These are phyloP conservation scores for Suricata suricatta DNA, from an alignment of 2,113 vertebrate genomes.

Conservation along the genomic window DNA sequence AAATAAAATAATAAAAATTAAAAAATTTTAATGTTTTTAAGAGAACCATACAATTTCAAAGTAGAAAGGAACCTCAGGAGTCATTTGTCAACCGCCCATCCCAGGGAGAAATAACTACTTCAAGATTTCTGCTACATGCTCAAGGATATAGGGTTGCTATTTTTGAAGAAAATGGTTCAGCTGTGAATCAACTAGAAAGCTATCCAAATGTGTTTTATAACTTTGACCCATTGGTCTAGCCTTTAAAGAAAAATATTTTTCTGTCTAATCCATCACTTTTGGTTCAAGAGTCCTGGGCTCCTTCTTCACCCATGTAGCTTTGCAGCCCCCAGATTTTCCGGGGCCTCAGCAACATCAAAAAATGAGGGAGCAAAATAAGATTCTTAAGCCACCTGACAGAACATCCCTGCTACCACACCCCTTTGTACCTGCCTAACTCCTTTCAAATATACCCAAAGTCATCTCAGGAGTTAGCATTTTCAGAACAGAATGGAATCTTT, in stretches of 20 bases:
- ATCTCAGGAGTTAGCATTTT: slow-evolving; percentile 21
- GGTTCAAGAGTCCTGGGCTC: not conserved
- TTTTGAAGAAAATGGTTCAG: not conserved
- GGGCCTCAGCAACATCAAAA: not conserved
- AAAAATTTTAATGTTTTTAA: not conserved
- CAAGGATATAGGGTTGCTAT: not conserved
- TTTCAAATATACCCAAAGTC: slow-evolving; percentile 8
- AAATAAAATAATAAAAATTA: too few species aligned
- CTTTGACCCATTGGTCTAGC: not conserved
- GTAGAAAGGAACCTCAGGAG: not conserved
- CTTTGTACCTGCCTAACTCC: not conserved
- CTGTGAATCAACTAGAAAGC: not conserved
- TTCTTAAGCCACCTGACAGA: not conserved
- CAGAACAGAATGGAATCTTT: not conserved
- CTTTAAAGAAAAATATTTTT: not conserved
- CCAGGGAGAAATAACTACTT: not conserved
- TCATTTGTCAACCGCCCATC: not conserved
- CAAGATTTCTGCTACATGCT: not conserved
- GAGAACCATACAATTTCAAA: not conserved
- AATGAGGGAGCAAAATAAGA: not conserved
- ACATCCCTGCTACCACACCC: not conserved
- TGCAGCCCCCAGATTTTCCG: not conserved
- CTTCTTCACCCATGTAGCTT: not conserved
- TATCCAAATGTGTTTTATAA: not conserved
- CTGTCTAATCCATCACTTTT: not conserved